A percentile compares a stretch with the other conserved stretches of the same genome.
Evolutionary conservation across 2,888 invertebrate genomes (phyloP).

Genomic region (Yponomeuta sedellus): DNA sequence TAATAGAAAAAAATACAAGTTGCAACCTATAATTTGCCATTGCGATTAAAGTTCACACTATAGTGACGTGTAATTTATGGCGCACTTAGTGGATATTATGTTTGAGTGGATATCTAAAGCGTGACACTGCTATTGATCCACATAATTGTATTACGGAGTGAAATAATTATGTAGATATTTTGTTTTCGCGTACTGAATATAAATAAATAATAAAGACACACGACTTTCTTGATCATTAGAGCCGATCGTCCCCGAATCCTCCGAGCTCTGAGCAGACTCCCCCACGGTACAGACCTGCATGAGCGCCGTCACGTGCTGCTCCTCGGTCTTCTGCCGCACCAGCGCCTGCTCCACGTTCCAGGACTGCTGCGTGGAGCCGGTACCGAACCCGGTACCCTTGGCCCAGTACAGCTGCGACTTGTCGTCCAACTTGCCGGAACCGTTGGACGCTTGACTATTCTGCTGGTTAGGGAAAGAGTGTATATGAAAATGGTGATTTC

Average conservation of each 20-base stretch:
- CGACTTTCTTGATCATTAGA: not conserved
- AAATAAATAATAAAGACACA: too few species aligned
- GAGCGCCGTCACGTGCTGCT: conserved; percentile 93
- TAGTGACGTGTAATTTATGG: too few species aligned
- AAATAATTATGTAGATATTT: too few species aligned
- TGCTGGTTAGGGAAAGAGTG: conserved; percentile 28
- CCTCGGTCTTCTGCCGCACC: conserved; percentile 90
- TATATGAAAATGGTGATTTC: too few species aligned
- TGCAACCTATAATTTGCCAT: too few species aligned
- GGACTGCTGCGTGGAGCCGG: conserved; percentile 95
- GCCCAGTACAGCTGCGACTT: conserved; percentile 93
- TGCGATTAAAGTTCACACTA: too few species aligned
- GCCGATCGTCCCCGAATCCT: not conserved
- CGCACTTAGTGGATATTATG: too few species aligned
- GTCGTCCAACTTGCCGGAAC: conserved; percentile 77
- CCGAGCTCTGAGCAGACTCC: not conserved
- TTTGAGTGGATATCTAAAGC: too few species aligned
- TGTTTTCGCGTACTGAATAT: too few species aligned
- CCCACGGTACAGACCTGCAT: conserved; percentile 66
- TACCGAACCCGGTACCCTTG: conserved; percentile 97
- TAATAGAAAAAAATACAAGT: too few species aligned
- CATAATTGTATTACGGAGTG: too few species aligned
- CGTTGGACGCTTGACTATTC: conserved; percentile 68
- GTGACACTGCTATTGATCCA: too few species aligned
- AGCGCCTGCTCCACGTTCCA: conserved; percentile 99